These are phyloP conservation scores for Caenorhabditis sp. DNA, from an alignment of 2,888 invertebrate species.

Conservation along the genomic window DNA sequence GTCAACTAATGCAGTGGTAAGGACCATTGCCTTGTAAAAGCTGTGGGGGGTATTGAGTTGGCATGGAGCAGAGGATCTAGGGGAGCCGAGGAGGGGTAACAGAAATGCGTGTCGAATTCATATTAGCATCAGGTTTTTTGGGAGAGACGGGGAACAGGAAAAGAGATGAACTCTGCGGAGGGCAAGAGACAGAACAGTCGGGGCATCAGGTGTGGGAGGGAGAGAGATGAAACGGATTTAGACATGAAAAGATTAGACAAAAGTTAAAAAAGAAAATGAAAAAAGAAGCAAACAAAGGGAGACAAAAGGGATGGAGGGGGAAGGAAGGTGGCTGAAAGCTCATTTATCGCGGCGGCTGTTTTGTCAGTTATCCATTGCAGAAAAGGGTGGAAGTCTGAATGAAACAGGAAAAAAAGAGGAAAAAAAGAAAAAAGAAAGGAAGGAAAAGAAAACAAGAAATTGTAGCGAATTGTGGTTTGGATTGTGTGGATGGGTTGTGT, in stretches of 20 bases:
- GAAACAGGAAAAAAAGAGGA: constrained; percentile 7
- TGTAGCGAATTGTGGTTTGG: neutral
- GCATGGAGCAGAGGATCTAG: constrained; percentile 48
- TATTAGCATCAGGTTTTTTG: constrained; percentile 56
- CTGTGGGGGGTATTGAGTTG: constrained; percentile 30
- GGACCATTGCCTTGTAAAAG: constrained; percentile 29
- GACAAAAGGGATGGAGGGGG: neutral
- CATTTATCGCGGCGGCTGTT: constrained; percentile 55
- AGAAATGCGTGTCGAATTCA: constrained; percentile 50
- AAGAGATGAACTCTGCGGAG: constrained; percentile 33
- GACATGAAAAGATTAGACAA: constrained; percentile 62
- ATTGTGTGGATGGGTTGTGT: neutral
- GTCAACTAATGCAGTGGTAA: constrained; percentile 52
- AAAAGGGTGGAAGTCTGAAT: neutral
- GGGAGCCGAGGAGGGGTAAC: constrained; percentile 27
- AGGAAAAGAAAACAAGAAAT: neutral
- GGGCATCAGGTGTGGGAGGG: constrained; percentile 23
- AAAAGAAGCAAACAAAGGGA: constrained; percentile 8
- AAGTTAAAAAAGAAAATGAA: constrained; percentile 15
- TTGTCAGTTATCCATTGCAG: constrained; percentile 61
- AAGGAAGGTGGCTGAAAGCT: constrained; percentile 51
- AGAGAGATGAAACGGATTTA: constrained; percentile 26
- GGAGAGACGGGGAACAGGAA: neutral
- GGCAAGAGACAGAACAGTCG: constrained; percentile 59
- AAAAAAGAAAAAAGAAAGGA: constrained; percentile 16